Conservation (phyloP, 35 echinoderm and acorn worm genomes). For the Chiridota heheva region DNA sequence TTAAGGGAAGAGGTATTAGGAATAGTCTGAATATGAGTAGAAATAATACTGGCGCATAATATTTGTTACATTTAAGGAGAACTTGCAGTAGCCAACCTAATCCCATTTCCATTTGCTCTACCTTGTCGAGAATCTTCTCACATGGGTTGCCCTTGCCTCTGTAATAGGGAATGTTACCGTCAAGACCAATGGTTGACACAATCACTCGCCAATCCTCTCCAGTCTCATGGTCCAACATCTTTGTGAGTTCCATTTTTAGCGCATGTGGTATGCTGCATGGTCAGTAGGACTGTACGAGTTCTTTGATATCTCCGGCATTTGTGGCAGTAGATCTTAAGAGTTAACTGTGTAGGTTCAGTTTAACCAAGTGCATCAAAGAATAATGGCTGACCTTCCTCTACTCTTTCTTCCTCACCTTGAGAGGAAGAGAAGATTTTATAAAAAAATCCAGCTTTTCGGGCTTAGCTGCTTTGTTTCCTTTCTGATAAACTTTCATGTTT, state of each 20-base stretch:
- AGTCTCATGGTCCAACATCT: constrained; percentile 55
- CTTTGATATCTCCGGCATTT: too few species aligned
- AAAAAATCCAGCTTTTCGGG: too few species aligned
- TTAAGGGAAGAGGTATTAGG: too few species aligned
- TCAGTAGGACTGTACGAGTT: too few species aligned
- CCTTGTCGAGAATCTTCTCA: constrained; percentile 48
- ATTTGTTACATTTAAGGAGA: constrained; percentile 37
- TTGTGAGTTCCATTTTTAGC: constrained; percentile 14
- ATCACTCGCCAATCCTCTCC: constrained; percentile 87
- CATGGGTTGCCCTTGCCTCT: constrained; percentile 41
- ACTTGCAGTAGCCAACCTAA: constrained; percentile 57
- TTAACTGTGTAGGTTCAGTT: too few species aligned
- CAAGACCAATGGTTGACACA: constrained; percentile 55
- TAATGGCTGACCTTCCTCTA: constrained; percentile 5
- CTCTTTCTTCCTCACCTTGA: constrained; percentile 52
- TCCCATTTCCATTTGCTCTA: constrained; percentile 47
- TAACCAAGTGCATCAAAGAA: not conserved
- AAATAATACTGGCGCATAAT: constrained; percentile 72
- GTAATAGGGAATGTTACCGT: constrained; percentile 49
- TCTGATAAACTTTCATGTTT: not conserved
- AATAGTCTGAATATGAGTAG: not conserved
- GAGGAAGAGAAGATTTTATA: constrained; percentile 66
- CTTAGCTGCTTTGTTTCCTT: too few species aligned
- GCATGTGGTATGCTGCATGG: constrained; percentile 22
- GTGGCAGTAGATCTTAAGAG: too few species aligned